A percentile compares a stretch with the other conserved stretches of the same genome.
These are phyloP conservation scores for Drosophila macrospina DNA, from an alignment of 2,888 invertebrate genomes.

Conservation along the genomic window DNA sequence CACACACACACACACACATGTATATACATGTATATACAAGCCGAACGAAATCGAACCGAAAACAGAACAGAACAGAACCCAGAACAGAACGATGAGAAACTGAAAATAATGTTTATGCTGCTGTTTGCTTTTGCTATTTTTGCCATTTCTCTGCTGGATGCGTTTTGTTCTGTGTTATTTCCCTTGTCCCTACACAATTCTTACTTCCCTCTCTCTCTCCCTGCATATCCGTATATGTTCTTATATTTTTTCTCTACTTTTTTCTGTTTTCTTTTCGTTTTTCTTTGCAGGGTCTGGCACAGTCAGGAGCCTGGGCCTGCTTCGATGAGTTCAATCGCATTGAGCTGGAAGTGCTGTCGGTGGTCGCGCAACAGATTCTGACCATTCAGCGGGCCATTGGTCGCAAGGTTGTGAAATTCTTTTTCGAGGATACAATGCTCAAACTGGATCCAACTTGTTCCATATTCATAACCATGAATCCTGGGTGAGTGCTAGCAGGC, in stretches of 20 bases:
- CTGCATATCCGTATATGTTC: conserved; percentile 9
- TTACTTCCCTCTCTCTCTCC: not conserved
- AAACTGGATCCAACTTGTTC: conserved; percentile 94
- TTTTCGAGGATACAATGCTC: conserved; percentile 96
- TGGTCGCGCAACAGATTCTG: conserved; percentile 97
- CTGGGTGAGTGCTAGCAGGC: conserved; percentile 87
- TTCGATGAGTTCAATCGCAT: conserved; percentile 98
- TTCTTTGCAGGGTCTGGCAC: conserved; percentile 90
- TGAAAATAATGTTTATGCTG: conserved; percentile 81
- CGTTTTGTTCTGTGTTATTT: conserved; percentile 48
- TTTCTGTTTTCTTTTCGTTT: conserved; percentile 10
- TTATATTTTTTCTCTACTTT: conserved; percentile 10
- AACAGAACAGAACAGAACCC: conserved; percentile 14
- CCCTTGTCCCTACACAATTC: conserved; percentile 10
- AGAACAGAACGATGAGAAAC: conserved; percentile 63
- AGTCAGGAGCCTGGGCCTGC: conserved; percentile 97
- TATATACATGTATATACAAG: not conserved
- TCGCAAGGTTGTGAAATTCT: conserved; percentile 91
- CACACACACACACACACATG: conserved; percentile 13
- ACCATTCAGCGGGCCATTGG: conserved; percentile 95
- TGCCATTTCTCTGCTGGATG: conserved; percentile 64
- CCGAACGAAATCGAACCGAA: conserved; percentile 48
- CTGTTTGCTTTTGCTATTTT: conserved; percentile 79
- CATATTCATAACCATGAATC: conserved; percentile 97
- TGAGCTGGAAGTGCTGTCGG: conserved; percentile 95